Evolutionary conservation across 2,888 invertebrate genomes (phyloP).

Genomic region (Schizaphis graminum): DNA sequence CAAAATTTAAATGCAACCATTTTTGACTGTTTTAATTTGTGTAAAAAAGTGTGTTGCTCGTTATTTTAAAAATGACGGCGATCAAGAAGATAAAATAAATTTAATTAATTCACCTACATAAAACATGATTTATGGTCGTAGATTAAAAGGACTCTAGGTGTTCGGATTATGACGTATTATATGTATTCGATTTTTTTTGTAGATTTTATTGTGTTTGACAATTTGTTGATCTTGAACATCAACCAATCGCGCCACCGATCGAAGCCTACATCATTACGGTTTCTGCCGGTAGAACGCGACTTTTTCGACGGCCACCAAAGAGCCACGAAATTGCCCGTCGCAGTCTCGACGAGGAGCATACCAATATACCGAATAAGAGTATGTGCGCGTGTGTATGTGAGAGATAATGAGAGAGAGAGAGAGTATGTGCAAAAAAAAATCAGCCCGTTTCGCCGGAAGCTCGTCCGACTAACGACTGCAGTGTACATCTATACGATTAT

Average conservation of each 20-base stretch:
- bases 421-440: not conserved
- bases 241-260: not conserved
- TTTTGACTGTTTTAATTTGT: constrained; percentile 23
- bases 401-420: too few species aligned
- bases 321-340: not conserved
- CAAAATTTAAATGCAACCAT: constrained; percentile 7
- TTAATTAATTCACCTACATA: too few species aligned
- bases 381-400: too few species aligned
- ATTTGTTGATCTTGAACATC: not conserved
- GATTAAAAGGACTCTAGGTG: too few species aligned
- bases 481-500: too few species aligned
- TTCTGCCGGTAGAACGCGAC: not conserved
- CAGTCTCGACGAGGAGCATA: not conserved
- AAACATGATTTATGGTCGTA: too few species aligned
- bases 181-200: too few species aligned
- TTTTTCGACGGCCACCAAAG: not conserved
- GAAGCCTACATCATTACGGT: too few species aligned
- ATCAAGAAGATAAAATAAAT: too few species aligned
- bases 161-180: too few species aligned
- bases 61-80: not conserved
- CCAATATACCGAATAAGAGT: not conserved
- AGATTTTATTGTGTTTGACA: too few species aligned
- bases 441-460: not conserved
- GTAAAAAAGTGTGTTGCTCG: not conserved
- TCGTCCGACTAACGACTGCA: too few species aligned